Percentiles rank a stretch among this genome's conserved stretches.
Evolutionary conservation across 1,140 invertebrate genomes (phyloP).

Genomic region (Tigriopus japonicus): DNA sequence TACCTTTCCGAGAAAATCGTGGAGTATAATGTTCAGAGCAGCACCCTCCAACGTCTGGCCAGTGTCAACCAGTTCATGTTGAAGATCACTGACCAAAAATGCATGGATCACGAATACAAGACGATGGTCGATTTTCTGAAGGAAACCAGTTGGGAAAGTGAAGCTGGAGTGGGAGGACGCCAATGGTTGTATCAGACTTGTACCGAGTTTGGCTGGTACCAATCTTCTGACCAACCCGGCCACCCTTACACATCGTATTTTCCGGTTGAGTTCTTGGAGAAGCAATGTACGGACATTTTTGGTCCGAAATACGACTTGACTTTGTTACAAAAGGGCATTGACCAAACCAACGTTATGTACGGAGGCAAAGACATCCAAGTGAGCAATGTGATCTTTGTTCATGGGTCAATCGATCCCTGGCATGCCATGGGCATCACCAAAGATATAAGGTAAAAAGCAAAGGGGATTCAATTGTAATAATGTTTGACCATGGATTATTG

Average conservation of each 20-base stretch:
- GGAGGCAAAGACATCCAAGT: constrained; percentile 30
- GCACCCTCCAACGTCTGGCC: constrained; percentile 20
- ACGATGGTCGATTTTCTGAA: constrained; percentile 22
- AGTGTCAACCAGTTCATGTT: constrained; percentile 25
- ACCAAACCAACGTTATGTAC: constrained; percentile 31
- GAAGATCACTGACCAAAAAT: constrained; percentile 24
- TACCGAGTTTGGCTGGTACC: constrained; percentile 84
- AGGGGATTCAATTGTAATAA: too few species aligned
- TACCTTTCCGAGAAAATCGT: constrained; percentile 26
- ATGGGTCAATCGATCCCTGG: constrained; percentile 83
- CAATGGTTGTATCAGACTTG: constrained; percentile 93
- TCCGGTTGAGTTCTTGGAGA: constrained; percentile 51
- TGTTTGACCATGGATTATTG: too few species aligned
- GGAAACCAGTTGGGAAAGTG: constrained; percentile 21
- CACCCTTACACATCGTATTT: constrained; percentile 59
- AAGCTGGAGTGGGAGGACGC: constrained; percentile 31
- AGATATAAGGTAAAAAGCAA: background rate
- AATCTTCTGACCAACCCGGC: constrained; percentile 51
- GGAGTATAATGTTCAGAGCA: constrained; percentile 13
- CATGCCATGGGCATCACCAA: constrained; percentile 43
- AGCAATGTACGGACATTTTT: constrained; percentile 65
- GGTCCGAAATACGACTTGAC: constrained; percentile 28
- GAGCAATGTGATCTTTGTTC: constrained; percentile 59
- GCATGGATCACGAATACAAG: constrained; percentile 27
- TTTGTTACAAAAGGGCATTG: constrained; percentile 29